A percentile compares a stretch with the other conserved stretches of the same genome.
phyloP scores from a whole-genome alignment of 1,140 invertebrate genomes.

The Bombus confusus region DNA sequence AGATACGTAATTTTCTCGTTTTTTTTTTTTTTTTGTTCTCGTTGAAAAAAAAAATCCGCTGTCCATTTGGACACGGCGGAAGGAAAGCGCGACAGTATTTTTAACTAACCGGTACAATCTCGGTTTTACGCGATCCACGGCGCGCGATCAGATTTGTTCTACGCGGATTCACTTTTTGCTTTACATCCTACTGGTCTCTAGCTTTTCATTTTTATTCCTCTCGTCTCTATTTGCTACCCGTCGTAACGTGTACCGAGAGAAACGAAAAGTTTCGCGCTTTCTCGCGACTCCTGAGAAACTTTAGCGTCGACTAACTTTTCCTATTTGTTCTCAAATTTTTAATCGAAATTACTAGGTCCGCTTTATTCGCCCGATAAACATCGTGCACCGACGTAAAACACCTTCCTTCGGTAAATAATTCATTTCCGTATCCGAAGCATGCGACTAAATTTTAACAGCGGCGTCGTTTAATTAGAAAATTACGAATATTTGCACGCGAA shows the following conservation, averaged over 20 bases:
- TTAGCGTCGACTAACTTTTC: too few species aligned
- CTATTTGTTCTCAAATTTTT: too few species aligned
- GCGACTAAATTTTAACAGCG: not conserved
- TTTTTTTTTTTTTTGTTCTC: too few species aligned
- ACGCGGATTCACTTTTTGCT: slow-evolving; percentile 1
- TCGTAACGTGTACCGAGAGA: too few species aligned
- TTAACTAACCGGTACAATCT: not conserved
- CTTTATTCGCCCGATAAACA: too few species aligned
- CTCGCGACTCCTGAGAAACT: not conserved
- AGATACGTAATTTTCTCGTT: too few species aligned
- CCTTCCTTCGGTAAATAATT: not conserved
- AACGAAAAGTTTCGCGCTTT: too few species aligned
- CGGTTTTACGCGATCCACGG: not conserved
- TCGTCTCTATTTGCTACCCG: not conserved
- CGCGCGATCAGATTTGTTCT: not conserved
- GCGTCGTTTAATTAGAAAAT: not conserved
- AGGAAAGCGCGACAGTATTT: not conserved
- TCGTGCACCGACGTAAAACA: not conserved
- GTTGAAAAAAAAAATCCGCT: not conserved
- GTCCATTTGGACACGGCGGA: not conserved
- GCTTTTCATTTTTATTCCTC: slow-evolving; percentile 1
- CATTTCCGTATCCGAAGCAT: not conserved
- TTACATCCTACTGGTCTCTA: not conserved
- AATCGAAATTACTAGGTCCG: too few species aligned
- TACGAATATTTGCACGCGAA: not conserved